Evolutionary conservation across 2,797 vertebrate species (phyloP).

Genomic region (Emydoidea blandingii): DNA sequence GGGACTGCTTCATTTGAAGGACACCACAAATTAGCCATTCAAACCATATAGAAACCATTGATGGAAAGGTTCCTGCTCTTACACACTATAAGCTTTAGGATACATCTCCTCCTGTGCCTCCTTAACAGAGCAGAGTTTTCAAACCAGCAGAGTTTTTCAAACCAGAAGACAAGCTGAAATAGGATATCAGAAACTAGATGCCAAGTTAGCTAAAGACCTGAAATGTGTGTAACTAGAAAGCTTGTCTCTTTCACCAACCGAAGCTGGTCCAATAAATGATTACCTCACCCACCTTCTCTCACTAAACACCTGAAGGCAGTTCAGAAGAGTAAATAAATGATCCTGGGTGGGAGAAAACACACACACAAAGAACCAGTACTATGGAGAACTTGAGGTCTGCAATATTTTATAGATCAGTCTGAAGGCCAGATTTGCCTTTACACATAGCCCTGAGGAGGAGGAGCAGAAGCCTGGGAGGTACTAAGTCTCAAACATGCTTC

Average conservation of each 20-base stretch:
- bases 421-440: not conserved
- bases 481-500: fast-evolving
- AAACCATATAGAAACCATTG: no score
- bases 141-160: not conserved
- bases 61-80: not conserved
- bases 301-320: no score
- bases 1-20: no score
- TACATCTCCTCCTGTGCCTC: not conserved
- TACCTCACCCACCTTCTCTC: no score
- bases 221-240: no score
- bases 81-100: not conserved
- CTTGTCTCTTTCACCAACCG: no score
- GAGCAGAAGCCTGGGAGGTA: not conserved
- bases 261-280: no score
- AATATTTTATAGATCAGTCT: not conserved
- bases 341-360: no score
- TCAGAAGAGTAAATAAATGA: not conserved
- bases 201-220: no score
- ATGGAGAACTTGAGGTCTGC: not conserved
- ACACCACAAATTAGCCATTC: no score
- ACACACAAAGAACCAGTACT: not conserved
- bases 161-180: not conserved
- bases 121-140: not conserved
- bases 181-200: not conserved
- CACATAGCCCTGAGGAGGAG: fast-evolving